Evolutionary conservation across 2,113 vertebrate species (phyloP).

Genomic region (Rallus limicola): DNA sequence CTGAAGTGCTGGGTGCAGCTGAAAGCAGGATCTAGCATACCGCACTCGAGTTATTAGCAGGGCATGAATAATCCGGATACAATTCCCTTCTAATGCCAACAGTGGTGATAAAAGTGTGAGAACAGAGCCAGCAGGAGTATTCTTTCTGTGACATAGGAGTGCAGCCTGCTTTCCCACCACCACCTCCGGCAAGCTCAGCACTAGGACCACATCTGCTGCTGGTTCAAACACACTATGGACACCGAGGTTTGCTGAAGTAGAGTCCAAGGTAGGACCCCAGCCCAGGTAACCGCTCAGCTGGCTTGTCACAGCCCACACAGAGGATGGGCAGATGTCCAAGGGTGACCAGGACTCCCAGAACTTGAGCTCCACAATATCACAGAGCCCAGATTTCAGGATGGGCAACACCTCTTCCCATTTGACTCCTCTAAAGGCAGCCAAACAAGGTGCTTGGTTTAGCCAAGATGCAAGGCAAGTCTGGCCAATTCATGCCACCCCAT

Average conservation of each 20-base stretch:
- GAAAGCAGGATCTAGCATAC: neutral
- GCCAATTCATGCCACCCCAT: neutral
- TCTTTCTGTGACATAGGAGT: neutral
- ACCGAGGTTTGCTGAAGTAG: neutral
- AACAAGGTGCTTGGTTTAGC: neutral
- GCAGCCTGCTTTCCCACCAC: neutral
- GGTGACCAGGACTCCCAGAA: neutral
- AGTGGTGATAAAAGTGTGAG: neutral
- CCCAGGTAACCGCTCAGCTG: neutral
- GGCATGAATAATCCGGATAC: slow-evolving; percentile 35
- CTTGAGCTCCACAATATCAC: neutral
- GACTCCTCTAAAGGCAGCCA: neutral
- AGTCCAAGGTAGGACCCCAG: neutral
- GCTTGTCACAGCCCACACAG: neutral
- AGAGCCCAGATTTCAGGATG: neutral
- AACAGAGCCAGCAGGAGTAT: neutral
- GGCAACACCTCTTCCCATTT: neutral
- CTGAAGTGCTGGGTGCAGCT: neutral
- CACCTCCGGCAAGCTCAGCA: accelerated
- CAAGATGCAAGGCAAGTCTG: neutral
- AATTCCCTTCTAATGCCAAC: slow-evolving; percentile 5
- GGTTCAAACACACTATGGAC: accelerated
- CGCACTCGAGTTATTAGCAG: slow-evolving; percentile 18
- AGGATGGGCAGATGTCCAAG: neutral
- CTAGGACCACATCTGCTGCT: neutral